A percentile compares a stretch with the other conserved stretches of the same genome.
Conservation (phyloP, 2,113 vertebrate species). For the Pteropus alecto region DNA sequence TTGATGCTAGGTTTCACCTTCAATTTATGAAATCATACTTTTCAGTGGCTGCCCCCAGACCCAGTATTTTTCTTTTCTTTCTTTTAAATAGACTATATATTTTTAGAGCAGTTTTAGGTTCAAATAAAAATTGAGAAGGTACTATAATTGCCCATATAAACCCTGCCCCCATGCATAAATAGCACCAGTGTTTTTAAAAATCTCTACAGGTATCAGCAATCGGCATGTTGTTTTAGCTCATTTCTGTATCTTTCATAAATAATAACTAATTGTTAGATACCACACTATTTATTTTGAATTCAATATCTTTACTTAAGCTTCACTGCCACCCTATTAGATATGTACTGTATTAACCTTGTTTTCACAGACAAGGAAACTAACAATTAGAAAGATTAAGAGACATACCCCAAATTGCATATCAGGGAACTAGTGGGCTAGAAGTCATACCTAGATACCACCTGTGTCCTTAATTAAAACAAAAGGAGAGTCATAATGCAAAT, state of each 20-base stretch:
- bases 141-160: not conserved
- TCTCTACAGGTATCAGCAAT: not conserved
- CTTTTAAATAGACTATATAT: not conserved
- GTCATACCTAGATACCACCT: not conserved
- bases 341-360: not conserved
- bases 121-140: not conserved
- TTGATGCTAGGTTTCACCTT: not conserved
- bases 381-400: not conserved
- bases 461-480: not conserved
- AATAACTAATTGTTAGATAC: not conserved
- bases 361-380: not conserved
- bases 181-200: not conserved
- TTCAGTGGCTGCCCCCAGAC: not conserved
- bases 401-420: not conserved
- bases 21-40: not conserved
- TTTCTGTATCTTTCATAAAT: not conserved
- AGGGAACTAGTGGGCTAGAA: not conserved
- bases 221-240: not conserved
- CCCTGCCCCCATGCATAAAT: accelerated
- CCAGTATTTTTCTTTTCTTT: no score
- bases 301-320: not conserved
- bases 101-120: not conserved
- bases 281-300: not conserved
- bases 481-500: not conserved
- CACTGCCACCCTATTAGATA: not conserved